Base-by-base conservation (phyloP, 2,113 vertebrate genomes). In the Hyperopisus bebe region DNA sequence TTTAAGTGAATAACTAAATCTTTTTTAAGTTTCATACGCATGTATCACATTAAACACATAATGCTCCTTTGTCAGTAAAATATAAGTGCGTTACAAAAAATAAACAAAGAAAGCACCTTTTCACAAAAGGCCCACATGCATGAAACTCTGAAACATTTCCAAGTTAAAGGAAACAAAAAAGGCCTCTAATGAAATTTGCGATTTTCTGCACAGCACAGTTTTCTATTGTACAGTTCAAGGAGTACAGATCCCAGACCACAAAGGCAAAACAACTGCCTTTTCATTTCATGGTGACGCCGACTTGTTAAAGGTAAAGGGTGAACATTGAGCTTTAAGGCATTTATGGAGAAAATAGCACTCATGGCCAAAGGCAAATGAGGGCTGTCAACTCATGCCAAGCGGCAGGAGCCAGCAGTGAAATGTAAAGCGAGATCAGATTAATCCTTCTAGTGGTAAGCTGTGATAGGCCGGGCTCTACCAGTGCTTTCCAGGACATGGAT, bases 401-500 rank as follows among this genome's bases (percentile, higher is more conserved):
- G 86, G 90, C 88, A 91, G 86, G 86, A 35, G 90, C 85, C 90
- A 70, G 89, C 91, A 91, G 91, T 90, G 92, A 93, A 93, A 91
- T 89, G 93, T 93, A 93, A 90, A 89, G 92, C 90, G 91, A 94
- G 92, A 94, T 91, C 93, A 92, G 94, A 95, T 94, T 91, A 93
- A 93, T 94, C 95, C 94, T 95, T 95, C 92, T 94, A 94, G 92
- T 94, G 93, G 92, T 94, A 94, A 95, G 93, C 93, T 90, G 90
- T 89, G 74, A 19, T 89, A 89, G 86, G 90, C 91, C 92, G 92
- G 92, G 91, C 90, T 92, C 89, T 89, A 91, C 91, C 92, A 88
- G 77, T 42, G 90, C 91, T 91, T 94, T 91, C 92, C 91, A 91
- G 93, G 92, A 94, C 94, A 91, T 93, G 90, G 92, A 90, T 92